Evolutionary conservation across 2,888 invertebrate species (phyloP).

Genomic region (Cosmorhoe ocellata): DNA sequence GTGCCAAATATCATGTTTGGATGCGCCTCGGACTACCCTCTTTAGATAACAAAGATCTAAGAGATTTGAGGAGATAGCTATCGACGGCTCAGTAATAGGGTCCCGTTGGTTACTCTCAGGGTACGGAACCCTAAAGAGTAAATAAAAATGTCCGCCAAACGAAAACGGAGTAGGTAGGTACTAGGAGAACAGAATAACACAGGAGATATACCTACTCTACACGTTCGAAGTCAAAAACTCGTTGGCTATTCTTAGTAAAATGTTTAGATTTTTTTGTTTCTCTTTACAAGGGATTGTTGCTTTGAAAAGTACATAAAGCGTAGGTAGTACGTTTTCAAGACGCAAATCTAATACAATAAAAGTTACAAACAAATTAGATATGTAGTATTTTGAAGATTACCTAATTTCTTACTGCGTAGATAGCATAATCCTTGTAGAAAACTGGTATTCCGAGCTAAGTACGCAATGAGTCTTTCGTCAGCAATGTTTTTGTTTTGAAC

Average conservation of each 20-base stretch:
- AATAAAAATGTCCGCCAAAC: constrained; percentile 42
- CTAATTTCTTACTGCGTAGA: constrained; percentile 23
- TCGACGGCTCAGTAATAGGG: too few species aligned
- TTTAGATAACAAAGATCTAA: too few species aligned
- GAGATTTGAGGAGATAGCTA: too few species aligned
- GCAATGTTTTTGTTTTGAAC: constrained; percentile 46
- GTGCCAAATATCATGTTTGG: too few species aligned
- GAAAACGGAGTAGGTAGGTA: constrained; percentile 51
- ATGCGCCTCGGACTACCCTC: too few species aligned
- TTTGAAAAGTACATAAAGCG: neutral
- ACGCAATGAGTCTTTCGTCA: constrained; percentile 22
- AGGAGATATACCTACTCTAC: constrained; percentile 45
- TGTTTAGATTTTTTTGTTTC: neutral
- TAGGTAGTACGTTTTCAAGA: too few species aligned
- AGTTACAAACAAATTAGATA: too few species aligned
- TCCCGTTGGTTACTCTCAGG: too few species aligned
- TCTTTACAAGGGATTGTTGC: neutral
- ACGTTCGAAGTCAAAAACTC: constrained; percentile 39
- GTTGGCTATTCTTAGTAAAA: too few species aligned
- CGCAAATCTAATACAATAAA: too few species aligned
- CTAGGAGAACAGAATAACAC: constrained; percentile 45
- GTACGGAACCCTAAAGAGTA: constrained; percentile 42
- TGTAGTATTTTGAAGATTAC: too few species aligned
- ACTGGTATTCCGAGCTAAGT: constrained; percentile 51
- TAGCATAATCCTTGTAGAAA: constrained; percentile 32